Evolutionary conservation across 2,113 vertebrate genomes (phyloP), one percentile per base, ranked within the genome.

Genomic region (Phyllostomus hastatus): DNA sequence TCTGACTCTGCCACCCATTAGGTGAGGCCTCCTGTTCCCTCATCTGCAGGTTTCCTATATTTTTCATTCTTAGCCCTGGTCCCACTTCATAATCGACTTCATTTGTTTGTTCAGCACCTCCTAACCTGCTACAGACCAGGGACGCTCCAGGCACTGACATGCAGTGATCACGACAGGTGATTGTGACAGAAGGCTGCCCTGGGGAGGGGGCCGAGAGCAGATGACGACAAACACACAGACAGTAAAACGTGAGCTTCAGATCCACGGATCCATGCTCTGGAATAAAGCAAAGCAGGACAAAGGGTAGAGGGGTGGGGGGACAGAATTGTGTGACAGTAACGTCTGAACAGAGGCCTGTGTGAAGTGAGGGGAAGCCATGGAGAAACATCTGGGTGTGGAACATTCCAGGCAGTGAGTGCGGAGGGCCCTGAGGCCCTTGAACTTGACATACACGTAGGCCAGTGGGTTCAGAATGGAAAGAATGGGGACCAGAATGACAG

Each of bases 201-300:
- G 12, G 20, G 38, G 61, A 8, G 26, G 26, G 9, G 16, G 35
- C 0, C 9, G 22, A 64, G 76, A 79, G 43, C 9, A 1, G 41
- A 20, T 1, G 0, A 2, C 2, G 26, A 12, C 38, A 28, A 20
- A 16, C 2, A 64, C 5, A 1, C 1, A 2, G 0, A 24, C 6
- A 26, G 8, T 35, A 24, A 2, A 59, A 3, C 0, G 1, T 11
- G 80, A 59, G 54, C 43, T 11, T 31, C 46, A 20, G 22, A 48
- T 12, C 7, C 4, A 28, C 3, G 46, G n/a, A n/a, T n/a, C n/a
- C n/a, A n/a, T n/a, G n/a, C n/a, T n/a, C n/a, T n/a, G n/a, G 54
- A 20, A 66, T 78, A 57, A 43, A 41, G 38, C 1, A 16, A 48
- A 41, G 52, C 7, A 54, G 38, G 43, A 26, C 61, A 43, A 72